Conservation (phyloP, 2,888 invertebrate species). For the Habrosyne pyritoides region DNA sequence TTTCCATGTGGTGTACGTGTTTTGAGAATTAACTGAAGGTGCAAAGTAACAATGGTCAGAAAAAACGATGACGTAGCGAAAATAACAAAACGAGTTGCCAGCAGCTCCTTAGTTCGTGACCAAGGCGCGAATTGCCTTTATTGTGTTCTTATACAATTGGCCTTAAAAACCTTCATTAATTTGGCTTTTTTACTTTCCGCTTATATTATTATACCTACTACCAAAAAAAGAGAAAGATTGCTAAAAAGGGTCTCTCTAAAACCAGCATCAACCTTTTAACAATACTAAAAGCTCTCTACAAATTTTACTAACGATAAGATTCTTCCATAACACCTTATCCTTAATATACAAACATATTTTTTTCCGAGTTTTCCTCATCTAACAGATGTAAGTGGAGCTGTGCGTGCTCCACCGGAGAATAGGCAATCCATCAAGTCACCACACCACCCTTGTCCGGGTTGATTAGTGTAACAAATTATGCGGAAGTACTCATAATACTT, state of each 20-base stretch:
- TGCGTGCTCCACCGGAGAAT: conserved; percentile 32
- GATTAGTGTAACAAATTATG: conserved; percentile 59
- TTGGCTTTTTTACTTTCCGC: too few relatives aligned
- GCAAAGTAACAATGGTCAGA: neutral
- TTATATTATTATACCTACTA: too few relatives aligned
- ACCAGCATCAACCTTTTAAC: too few relatives aligned
- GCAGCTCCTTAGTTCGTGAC: neutral
- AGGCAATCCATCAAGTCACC: conserved; percentile 58
- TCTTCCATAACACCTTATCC: too few relatives aligned
- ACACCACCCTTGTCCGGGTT: conserved; percentile 46
- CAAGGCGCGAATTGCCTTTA: neutral
- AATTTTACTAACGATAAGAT: too few relatives aligned
- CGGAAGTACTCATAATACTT: conserved; percentile 12
- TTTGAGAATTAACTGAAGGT: neutral
- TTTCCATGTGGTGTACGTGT: neutral
- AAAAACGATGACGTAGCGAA: neutral
- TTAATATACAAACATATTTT: neutral
- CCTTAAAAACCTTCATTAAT: neutral
- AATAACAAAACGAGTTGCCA: neutral
- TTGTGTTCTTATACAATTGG: neutral
- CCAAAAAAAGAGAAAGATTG: too few relatives aligned
- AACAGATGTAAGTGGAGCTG: conserved; percentile 16
- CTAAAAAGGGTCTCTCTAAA: too few relatives aligned
- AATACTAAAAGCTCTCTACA: too few relatives aligned
- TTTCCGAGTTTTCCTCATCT: conserved; percentile 16